Conservation (phyloP, 2,797 vertebrate species). For the Molossus alvarezi region DNA sequence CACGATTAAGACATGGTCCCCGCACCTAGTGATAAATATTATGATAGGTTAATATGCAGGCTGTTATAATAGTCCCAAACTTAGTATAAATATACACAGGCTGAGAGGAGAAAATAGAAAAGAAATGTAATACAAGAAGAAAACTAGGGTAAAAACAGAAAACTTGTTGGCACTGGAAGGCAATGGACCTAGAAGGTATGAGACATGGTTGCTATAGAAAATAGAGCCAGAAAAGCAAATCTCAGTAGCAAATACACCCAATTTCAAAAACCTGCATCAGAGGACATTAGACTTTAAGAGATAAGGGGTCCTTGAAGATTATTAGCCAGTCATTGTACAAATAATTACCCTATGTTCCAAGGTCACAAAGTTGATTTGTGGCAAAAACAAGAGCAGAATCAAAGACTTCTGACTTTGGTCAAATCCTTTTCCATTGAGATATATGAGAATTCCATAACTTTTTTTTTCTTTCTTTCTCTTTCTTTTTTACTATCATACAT, state of each 20-base stretch:
- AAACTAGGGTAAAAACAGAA: conserved; percentile 20
- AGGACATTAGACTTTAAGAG: not conserved
- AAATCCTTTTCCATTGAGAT: not conserved
- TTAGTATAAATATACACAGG: not conserved
- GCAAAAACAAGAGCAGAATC: not conserved
- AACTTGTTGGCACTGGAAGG: not conserved
- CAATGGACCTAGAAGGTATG: not conserved
- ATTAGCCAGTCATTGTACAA: not conserved
- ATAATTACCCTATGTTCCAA: not conserved
- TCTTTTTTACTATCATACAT: not conserved
- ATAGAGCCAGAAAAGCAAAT: not conserved
- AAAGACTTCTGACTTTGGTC: not conserved
- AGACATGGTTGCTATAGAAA: not conserved
- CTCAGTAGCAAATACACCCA: not conserved
- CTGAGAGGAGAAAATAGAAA: not conserved
- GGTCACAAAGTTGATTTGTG: not conserved
- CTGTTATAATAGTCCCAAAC: not conserved
- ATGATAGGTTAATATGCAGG: not conserved
- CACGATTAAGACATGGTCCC: not conserved
- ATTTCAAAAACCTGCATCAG: not conserved
- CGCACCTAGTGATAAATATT: not conserved
- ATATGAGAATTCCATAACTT: not conserved
- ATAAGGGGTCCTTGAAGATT: not conserved
- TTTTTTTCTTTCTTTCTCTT: not conserved
- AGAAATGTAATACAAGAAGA: not conserved